Base-by-base conservation (phyloP, 2,113 vertebrate species). In the Antechinus flavipes region DNA sequence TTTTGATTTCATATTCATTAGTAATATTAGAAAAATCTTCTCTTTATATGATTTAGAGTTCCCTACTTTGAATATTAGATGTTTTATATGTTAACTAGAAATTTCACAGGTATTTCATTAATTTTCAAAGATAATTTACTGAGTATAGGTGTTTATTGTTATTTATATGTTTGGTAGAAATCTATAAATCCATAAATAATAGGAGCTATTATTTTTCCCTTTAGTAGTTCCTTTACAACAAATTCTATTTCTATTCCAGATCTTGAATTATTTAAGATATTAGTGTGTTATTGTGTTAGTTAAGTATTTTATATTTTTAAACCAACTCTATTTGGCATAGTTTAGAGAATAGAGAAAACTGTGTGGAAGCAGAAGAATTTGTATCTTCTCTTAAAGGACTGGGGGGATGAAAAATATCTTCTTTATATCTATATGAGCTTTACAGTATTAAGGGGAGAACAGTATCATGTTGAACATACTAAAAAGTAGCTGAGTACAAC, bases 381-480 rank as follows among this genome's bases (percentile, higher is more conserved):
- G 92, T 27, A 16, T 94, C 27, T 93, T 93, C 35, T 92, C 93
- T 91, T 91, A 93, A 1, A 95, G 95, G 42, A 24, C 84, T 95
- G 96, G 93, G 89, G 96, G 53, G 47, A 27, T 94, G 93, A 91
- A 76, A 76, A 93, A 92, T 50, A 50, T 50, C 50, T 61, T 95
- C 94, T 22, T 91, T 93, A 92, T 90, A 96, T 50, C 50, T 50
- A 26, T 91, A 46, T 90, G 91, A 95, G 89, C 95, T 91, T 49
- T 46, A 91, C 84, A 95, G 91, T 94, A 93, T 96, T 91, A 61
- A 96, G n/a, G 76, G n/a, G 16, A 90, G 76, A 91, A 91, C 94
- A 90, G 35, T 68, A 90, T 22, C 95, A 92, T 89, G 89, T 76
- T 35, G 93, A 26, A 92, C 95, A 30, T 95, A 84, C 10, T 97